Base-by-base conservation (phyloP, 2,888 invertebrate genomes). In the Pristionchus entomophagus region DNA sequence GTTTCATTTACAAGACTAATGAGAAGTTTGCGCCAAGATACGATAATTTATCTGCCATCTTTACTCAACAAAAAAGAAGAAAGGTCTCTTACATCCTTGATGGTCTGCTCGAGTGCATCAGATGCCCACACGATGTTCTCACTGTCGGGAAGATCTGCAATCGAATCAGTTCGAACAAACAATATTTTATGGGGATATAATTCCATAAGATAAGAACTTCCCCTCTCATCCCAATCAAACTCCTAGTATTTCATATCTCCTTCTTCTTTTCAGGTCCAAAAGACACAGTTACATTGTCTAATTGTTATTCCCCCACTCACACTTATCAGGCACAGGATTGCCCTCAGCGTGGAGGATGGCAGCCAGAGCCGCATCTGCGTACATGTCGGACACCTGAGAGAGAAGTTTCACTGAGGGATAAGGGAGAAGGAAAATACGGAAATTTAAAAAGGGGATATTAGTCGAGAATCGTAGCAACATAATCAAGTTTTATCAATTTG, bases 351-450 rank as follows among this genome's bases (percentile, higher is more conserved):
- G 96, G 91, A 99, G 95, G 59, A 98, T 95, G 69, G 96, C 97
- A 0, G 97, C 96, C 85, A 98, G 95, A 45, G 97, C 96, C 45
- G 98, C 96, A 95, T 99, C 99, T 45, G 99, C 98, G 94, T 96
- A 99, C 97, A 99, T 98, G 94, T 99, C 99, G 93, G 97, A 96
- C 77, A 98, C 73, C 73, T 73, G 14, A 0, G n/a, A 35, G 4
- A 65, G 0, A 96, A 98, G 93, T 96, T 97, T 12, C 98, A 97
- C 10, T 59, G 8, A 65, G 41, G 38, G 41, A 69, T 41, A 22
- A 32, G 5, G 5, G 29, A 59, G 29, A 4, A 29, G 62, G 32
- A 29, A 26, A 56, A n/a, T 19, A n/a, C n/a, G n/a, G n/a, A n/a
- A n/a, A n/a, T n/a, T n/a, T n/a, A n/a, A n/a, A n/a, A n/a, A n/a